Evolutionary conservation across 2,888 invertebrate genomes (phyloP), one percentile per base, ranked within the genome.

Genomic region (Drosophila greeni): DNA sequence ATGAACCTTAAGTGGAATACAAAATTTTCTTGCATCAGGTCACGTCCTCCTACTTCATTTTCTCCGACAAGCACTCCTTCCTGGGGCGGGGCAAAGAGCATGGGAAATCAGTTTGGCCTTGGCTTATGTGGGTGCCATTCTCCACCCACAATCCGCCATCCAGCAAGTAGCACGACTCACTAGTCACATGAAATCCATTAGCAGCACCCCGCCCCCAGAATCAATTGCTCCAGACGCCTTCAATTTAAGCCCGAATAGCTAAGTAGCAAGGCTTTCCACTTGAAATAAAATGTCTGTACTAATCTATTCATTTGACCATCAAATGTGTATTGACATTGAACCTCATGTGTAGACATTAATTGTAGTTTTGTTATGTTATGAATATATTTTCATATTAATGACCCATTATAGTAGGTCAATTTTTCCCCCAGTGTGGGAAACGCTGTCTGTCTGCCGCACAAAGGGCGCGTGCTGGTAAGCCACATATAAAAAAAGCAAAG

Each of bases 111-210:
- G 69, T 37, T 58, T 58, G 52, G 31, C 59, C 59, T 49, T 53
- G 68, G 40, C 51, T 48, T 48, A 42, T 36, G 69, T 33, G 66
- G 42, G 37, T 37, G 45, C 18, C 14, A 31, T 31, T 43, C 31
- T 26, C 29, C 45, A 16, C 51, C 36, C 55, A 53, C 54, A 55
- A 34, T 14, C 31, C 39, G 12, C 26, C 12, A 14, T 9, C 37
- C 51, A 7, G 16, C 36, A 18, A 16, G 39, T 18, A n/a, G 20
- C 62, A 65, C 49, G 60, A 53, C 43, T 48, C 37, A 69, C 67
- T 69, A 49, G 60, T 53, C 69, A 49, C 60, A 69, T 60, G 61
- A 45, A 60, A 61, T 69, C 69, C 68, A 68, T 68, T 68, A 67
- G 69, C 66, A 42, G 34, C 36, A 34, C 34, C 36, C 43, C 43